These are phyloP conservation scores for Drosophila littoralis DNA, from an alignment of 1,140 invertebrate species.

Conservation along the genomic window DNA sequence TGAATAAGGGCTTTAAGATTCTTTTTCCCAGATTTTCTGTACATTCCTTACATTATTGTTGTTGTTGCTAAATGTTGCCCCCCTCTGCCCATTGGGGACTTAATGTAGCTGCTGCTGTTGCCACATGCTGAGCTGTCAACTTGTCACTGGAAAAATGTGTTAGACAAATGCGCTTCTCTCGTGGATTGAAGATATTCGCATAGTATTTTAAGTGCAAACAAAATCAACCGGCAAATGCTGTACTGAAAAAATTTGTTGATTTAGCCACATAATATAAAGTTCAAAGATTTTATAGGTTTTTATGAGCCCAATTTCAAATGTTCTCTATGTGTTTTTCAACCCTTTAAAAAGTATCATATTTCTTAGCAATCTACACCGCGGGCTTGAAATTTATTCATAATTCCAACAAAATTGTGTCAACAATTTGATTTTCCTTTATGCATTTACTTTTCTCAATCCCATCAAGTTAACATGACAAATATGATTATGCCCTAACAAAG, in stretches of 20 bases:
- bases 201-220: neutral
- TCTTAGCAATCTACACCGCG: no score
- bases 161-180: constrained; percentile 15
- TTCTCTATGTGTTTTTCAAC: no score
- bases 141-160: constrained; percentile 23
- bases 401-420: constrained; percentile 1
- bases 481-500: constrained; percentile 20
- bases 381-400: constrained; percentile 17
- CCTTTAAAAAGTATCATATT: no score
- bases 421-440: constrained; percentile 16
- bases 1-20: constrained; percentile 1
- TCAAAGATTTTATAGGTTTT: no score
- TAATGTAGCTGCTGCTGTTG: constrained; percentile 19
- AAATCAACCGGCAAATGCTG: neutral
- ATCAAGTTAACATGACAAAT: constrained; percentile 47
- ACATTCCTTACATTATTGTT: constrained; percentile 2
- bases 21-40: neutral
- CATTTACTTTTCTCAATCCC: constrained; percentile 27
- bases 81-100: neutral
- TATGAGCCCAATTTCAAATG: no score
- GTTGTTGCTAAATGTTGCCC: neutral
- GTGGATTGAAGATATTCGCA: constrained; percentile 1
- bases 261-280: neutral
- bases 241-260: neutral
- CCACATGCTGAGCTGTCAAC: constrained; percentile 33